These are phyloP conservation scores for Dendrocincla tyrannina DNA, from an alignment of 2,797 vertebrate genomes.

Conservation along the genomic window DNA sequence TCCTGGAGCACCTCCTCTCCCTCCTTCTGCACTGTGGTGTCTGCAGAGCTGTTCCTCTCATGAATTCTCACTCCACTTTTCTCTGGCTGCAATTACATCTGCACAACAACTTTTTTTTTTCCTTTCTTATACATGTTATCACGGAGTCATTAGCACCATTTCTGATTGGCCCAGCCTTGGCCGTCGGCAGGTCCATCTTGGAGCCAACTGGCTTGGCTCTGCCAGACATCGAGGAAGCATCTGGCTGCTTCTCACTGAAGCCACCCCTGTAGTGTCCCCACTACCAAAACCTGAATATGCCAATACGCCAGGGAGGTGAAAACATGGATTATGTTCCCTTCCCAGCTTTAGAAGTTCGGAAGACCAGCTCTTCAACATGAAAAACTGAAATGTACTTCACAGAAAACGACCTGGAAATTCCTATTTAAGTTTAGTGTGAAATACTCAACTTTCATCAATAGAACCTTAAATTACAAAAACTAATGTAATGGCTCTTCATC, in stretches of 20 bases:
- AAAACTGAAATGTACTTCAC: background rate
- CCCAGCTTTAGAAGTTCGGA: background rate
- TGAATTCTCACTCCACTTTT: background rate
- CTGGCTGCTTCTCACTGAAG: background rate
- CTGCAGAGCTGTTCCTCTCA: background rate
- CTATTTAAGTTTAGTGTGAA: background rate
- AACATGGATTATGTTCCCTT: background rate
- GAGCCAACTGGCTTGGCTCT: background rate
- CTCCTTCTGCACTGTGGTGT: background rate
- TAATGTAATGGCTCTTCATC: background rate
- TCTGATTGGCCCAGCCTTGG: background rate
- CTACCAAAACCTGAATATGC: background rate
- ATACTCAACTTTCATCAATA: background rate
- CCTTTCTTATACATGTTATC: background rate
- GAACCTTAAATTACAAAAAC: background rate
- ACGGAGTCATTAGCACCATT: background rate
- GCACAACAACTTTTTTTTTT: background rate
- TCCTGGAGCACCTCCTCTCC: background rate
- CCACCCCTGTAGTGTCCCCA: too few species aligned
- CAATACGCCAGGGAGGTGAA: background rate
- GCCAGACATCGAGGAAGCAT: background rate
- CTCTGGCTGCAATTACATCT: background rate
- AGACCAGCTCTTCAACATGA: background rate
- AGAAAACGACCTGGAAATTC: background rate
- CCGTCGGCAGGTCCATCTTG: background rate